Base-by-base conservation (phyloP, 2,113 vertebrate genomes). In the Plecotus auritus region DNA sequence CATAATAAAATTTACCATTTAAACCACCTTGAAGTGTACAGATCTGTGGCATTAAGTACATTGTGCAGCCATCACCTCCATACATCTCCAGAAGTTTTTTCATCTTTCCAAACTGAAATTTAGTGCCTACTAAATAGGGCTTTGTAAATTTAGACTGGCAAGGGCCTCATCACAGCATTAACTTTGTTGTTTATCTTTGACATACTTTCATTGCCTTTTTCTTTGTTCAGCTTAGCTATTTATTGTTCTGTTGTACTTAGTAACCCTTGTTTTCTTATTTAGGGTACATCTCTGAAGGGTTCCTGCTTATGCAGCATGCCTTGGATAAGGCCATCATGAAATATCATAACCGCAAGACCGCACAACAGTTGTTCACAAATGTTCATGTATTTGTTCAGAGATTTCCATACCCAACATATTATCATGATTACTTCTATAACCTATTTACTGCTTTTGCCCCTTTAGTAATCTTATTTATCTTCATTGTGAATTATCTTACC, bases 211-310 rank as follows among this genome's bases (percentile, higher is more conserved):
- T 76, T 85, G 4, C 16, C 8, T 22, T 78, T 82, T 56, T 26
- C 42, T 72, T 73, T 91, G 77, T 69, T 93, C n/a, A 47, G 17
- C 6, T 86, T 16, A 40, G 28, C 56, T 78, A 14, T 40, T 67
- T 69, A 47, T 86, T 83, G 12, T 47, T 37, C 47, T 74, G 10
- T 78, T 69, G 20, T 83, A 42, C 74, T 90, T 64, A 96, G 18
- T 12, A 72, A 42, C 47, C 35, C 89, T 89, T 94, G 32, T 90
- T 89, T 94, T 91, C 28, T 94, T 23, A 0, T 4, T 11, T 97
- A 99, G 99, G 99, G 17, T 99, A 99, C 96, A 98, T 95, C 91
- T 97, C 99, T 11, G 99, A 99, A 94, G 99, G 99, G 0, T 99
- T 99, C 98, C 98, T 99, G 96, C 97, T 98, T 0, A 97, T 99